Evolutionary conservation across 2,113 vertebrate genomes (phyloP).

Genomic region (Ailuropoda melanoleuca): DNA sequence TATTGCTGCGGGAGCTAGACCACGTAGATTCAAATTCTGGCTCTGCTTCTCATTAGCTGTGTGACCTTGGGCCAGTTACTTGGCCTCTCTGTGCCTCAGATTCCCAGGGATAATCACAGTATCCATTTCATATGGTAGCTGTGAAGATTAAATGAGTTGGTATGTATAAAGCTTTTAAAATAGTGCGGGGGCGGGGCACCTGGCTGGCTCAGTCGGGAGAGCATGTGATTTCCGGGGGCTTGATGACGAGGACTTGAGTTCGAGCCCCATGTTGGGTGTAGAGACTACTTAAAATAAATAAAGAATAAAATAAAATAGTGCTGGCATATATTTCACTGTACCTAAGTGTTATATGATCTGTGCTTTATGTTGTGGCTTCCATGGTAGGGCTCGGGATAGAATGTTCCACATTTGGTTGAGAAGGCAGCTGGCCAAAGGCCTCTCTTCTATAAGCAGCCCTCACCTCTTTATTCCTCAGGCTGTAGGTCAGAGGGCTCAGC

Average conservation of each 20-base stretch:
- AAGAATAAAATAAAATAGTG: background rate
- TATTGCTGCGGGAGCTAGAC: background rate
- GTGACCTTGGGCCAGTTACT: background rate
- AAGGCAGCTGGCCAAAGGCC: background rate
- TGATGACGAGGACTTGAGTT: background rate
- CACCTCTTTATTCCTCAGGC: conserved; percentile 61
- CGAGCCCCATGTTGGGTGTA: background rate
- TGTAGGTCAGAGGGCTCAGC: conserved; percentile 55
- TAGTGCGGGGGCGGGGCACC: background rate
- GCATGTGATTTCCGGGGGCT: background rate
- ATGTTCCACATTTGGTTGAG: background rate
- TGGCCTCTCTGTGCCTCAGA: background rate
- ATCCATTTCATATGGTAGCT: background rate
- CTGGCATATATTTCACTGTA: background rate
- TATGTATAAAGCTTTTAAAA: background rate
- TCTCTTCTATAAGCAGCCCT: conserved; percentile 35
- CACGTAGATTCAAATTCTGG: background rate
- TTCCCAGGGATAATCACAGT: background rate
- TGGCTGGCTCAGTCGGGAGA: background rate
- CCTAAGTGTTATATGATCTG: background rate
- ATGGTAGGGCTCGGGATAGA: background rate
- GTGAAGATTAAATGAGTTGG: background rate
- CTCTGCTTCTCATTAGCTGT: background rate
- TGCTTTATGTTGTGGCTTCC: background rate
- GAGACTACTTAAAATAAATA: background rate